Evolutionary conservation across 2,113 vertebrate genomes (phyloP).

Genomic region (Epinephelus moara): DNA sequence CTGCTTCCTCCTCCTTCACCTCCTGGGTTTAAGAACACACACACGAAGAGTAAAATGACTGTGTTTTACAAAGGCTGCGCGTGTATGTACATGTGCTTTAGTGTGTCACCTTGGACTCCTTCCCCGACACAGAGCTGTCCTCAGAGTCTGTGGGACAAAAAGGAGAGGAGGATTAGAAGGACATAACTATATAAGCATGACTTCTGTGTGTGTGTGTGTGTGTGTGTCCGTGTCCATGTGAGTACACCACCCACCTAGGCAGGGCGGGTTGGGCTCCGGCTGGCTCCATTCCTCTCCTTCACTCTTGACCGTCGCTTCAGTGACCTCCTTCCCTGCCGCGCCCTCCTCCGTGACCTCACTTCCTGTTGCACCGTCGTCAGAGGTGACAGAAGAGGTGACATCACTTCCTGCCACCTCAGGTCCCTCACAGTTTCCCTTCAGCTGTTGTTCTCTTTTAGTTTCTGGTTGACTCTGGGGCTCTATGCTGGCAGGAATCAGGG

Average conservation of each 20-base stretch:
- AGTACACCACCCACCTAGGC: constrained; percentile 67
- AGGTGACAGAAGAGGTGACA: constrained; percentile 51
- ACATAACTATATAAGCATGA: not conserved
- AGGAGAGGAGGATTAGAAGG: constrained; percentile 52
- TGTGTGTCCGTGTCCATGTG: not conserved
- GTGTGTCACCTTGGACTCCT: constrained; percentile 91
- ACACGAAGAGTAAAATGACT: not conserved
- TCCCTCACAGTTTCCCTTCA: constrained; percentile 55
- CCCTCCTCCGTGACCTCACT: constrained; percentile 83
- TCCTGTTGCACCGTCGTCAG: constrained; percentile 55
- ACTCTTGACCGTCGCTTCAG: constrained; percentile 83
- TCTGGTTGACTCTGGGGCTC: constrained; percentile 57
- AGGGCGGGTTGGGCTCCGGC: constrained; percentile 80
- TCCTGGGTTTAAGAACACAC: constrained; percentile 82
- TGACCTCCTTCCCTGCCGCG: constrained; percentile 80
- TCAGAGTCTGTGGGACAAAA: constrained; percentile 88
- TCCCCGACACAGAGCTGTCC: constrained; percentile 92
- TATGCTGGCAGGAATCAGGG: constrained; percentile 8
- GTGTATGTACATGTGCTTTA: not conserved
- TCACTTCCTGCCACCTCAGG: constrained; percentile 64
- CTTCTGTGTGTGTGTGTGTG: constrained; percentile 8
- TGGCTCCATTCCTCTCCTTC: constrained; percentile 86
- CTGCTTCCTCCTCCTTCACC: constrained; percentile 95
- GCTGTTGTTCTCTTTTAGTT: constrained; percentile 67
- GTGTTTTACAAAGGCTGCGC: not conserved